A percentile compares a stretch with the other conserved stretches of the same genome.
These are phyloP conservation scores for Xestia sexstrigata DNA, from an alignment of 2,888 invertebrate species.

Conservation along the genomic window DNA sequence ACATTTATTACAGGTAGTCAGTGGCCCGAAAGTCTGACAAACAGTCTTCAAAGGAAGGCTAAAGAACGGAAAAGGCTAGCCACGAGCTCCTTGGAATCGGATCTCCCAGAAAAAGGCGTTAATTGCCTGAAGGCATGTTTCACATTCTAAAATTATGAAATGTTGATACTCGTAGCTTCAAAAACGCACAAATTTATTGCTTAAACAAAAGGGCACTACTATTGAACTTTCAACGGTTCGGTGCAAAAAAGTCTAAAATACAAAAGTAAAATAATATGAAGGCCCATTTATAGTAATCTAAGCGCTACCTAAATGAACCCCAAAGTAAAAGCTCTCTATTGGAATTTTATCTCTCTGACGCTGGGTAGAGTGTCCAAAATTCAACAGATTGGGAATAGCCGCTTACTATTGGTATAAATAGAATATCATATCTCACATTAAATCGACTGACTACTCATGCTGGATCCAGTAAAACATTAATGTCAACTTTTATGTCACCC, in stretches of 20 bases:
- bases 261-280: background rate
- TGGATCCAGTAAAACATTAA: constrained; percentile 36
- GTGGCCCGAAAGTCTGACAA: background rate
- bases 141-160: background rate
- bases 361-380: background rate
- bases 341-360: background rate
- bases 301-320: background rate
- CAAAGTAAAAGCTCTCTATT: background rate
- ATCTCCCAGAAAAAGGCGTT: too few relatives aligned
- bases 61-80: background rate
- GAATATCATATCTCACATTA: constrained; percentile 7
- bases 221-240: background rate
- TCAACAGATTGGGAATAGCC: background rate
- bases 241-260: background rate
- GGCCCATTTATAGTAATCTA: background rate
- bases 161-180: background rate
- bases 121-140: background rate
- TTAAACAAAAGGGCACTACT: background rate
- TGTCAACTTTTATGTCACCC: constrained; percentile 52
- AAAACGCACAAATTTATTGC: background rate
- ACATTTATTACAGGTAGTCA: background rate
- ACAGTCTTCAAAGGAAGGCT: too few relatives aligned
- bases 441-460: constrained; percentile 18
- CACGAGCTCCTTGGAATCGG: too few relatives aligned
- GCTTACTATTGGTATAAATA: background rate